Evolutionary conservation across 2,888 invertebrate genomes (phyloP).

Genomic region (Caenorhabditis becei): DNA sequence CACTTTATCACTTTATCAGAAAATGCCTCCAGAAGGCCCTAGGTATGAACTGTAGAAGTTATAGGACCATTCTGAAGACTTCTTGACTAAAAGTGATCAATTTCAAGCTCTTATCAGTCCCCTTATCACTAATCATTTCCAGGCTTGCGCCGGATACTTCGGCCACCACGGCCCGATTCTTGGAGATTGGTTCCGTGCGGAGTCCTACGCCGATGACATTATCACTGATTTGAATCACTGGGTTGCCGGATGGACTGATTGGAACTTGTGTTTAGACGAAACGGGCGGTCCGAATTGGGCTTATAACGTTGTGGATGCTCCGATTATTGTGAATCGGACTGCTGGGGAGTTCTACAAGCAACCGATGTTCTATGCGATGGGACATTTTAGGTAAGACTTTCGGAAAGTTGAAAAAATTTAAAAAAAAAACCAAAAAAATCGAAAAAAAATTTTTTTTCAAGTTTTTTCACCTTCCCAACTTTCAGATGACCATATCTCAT

Average conservation of each 20-base stretch:
- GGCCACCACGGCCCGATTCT: slow-evolving; percentile 84
- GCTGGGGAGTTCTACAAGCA: slow-evolving; percentile 88
- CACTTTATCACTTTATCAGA: too few relatives aligned
- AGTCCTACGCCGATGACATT: slow-evolving; percentile 85
- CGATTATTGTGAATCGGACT: slow-evolving; percentile 86
- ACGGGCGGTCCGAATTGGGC: slow-evolving; percentile 90
- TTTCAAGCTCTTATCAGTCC: too few relatives aligned
- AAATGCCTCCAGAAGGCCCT: too few relatives aligned
- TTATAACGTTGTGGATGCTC: slow-evolving; percentile 89
- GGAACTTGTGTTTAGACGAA: slow-evolving; percentile 89
- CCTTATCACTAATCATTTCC: slow-evolving; percentile 55
- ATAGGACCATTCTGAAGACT: too few relatives aligned
- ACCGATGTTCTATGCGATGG: slow-evolving; percentile 91
- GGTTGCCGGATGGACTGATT: slow-evolving; percentile 91
- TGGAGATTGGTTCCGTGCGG: slow-evolving; percentile 89
- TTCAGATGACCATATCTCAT: too few relatives aligned
- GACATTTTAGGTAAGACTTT: slow-evolving; percentile 86
- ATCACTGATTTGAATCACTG: slow-evolving; percentile 86
- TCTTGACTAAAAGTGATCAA: too few relatives aligned
- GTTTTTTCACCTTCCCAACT: slow-evolving; percentile 9
- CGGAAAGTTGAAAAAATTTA: too few relatives aligned
- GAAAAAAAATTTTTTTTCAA: too few relatives aligned
- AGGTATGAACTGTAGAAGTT: too few relatives aligned
- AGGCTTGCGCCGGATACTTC: slow-evolving; percentile 76
- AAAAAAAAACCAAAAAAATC: too few relatives aligned